phyloP scores from a whole-genome alignment of 2,113 vertebrate species.

The Dromas ardeola region DNA sequence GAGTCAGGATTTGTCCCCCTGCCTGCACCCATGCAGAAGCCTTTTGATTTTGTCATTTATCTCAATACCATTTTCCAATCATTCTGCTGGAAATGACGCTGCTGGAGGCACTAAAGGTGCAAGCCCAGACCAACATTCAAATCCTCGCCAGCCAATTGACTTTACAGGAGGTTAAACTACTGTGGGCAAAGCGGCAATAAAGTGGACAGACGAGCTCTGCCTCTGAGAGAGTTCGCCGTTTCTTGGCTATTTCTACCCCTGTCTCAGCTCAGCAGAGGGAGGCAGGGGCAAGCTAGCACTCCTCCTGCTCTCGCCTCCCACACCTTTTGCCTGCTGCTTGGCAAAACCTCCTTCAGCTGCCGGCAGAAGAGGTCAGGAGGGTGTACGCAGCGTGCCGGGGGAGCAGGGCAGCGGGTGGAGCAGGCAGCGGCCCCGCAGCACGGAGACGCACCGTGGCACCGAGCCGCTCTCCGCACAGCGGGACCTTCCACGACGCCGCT shows the following conservation, averaged over 20 bases:
- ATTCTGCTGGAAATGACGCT: neutral
- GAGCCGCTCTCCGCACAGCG: neutral
- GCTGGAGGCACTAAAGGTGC: conserved; percentile 4
- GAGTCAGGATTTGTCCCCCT: neutral
- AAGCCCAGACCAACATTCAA: neutral
- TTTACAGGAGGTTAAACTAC: conserved; percentile 5
- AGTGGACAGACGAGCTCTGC: neutral
- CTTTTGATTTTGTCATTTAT: conserved; percentile 34
- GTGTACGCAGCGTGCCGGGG: rapidly evolving
- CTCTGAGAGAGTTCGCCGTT: neutral
- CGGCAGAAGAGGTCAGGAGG: neutral
- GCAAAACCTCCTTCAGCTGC: neutral
- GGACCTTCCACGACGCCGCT: neutral
- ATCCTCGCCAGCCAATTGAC: neutral
- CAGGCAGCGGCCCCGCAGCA: rapidly evolving
- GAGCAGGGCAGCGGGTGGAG: neutral
- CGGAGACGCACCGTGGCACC: rapidly evolving
- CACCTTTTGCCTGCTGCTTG: neutral
- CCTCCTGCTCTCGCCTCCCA: neutral
- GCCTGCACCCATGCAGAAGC: neutral
- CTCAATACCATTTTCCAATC: neutral
- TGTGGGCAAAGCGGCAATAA: neutral
- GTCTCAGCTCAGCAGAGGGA: neutral
- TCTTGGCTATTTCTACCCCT: neutral
- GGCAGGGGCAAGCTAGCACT: neutral